These are phyloP conservation scores for Diplolepis rosae DNA, from an alignment of 2,888 invertebrate species.

Conservation along the genomic window DNA sequence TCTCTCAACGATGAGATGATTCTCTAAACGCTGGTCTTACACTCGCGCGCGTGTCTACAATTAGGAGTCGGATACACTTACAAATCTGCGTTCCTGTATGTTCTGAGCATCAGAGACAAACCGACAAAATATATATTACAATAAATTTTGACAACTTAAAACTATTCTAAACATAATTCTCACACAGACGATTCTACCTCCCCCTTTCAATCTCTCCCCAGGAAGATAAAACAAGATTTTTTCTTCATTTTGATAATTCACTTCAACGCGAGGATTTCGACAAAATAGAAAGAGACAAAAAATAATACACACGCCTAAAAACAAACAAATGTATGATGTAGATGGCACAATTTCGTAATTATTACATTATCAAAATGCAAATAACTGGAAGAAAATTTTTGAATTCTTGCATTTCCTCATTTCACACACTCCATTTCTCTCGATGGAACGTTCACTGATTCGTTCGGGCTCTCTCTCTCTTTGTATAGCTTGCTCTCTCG, in stretches of 20 bases:
- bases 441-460: conserved; percentile 34
- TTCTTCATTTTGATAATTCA: neutral
- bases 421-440: conserved; percentile 28
- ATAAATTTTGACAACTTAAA: conserved; percentile 8
- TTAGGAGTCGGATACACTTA: neutral
- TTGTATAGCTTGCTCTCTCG: conserved; percentile 39
- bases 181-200: neutral
- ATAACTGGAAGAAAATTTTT: too few species aligned
- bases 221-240: neutral
- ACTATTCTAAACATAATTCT: neutral
- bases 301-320: too few species aligned
- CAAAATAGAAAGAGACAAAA: neutral
- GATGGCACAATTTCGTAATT: too few species aligned
- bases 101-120: neutral
- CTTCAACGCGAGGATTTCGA: neutral
- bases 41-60: conserved; percentile 19
- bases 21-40: neutral
- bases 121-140: conserved; percentile 1
- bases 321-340: too few species aligned
- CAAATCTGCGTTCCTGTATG: neutral
- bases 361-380: too few species aligned
- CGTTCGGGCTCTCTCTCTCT: conserved; percentile 46
- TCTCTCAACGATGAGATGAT: conserved; percentile 12
- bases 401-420: neutral
- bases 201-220: neutral